Conservation (phyloP, 30 jellyfish, hydroid and myxozoan genomes). For the Nemopilema nomurai region DNA sequence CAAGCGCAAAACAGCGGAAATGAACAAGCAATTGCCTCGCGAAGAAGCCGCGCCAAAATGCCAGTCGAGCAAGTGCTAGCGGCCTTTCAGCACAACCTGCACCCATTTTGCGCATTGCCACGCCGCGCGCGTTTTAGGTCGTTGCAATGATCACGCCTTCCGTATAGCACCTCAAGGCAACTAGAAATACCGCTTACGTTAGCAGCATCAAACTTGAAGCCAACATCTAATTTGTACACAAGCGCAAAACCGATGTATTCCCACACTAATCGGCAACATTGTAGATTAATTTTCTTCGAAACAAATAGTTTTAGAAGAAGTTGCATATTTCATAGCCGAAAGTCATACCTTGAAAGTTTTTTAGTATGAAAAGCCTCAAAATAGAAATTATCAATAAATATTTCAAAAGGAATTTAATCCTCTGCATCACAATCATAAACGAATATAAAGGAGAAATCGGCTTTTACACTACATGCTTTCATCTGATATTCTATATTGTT, state of each 20-base stretch:
- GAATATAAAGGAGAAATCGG: too few relatives aligned
- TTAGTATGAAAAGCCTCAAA: background rate
- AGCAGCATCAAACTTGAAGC: too few relatives aligned
- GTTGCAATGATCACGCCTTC: too few relatives aligned
- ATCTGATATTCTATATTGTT: too few relatives aligned
- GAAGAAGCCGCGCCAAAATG: background rate
- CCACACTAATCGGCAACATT: background rate
- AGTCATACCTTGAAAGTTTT: background rate
- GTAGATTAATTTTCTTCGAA: background rate
- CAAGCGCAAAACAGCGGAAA: constrained; percentile 17
- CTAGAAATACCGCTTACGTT: too few relatives aligned
- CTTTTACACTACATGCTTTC: too few relatives aligned
- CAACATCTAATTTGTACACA: background rate
- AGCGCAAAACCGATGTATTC: background rate
- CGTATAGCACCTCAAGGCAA: too few relatives aligned
- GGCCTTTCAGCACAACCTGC: background rate
- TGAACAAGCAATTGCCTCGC: background rate
- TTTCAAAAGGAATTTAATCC: too few relatives aligned
- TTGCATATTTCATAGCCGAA: background rate
- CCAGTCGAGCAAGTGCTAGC: background rate
- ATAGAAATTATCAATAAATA: too few relatives aligned
- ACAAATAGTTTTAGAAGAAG: background rate
- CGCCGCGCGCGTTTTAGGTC: background rate
- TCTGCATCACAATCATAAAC: too few relatives aligned
- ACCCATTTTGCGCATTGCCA: background rate